Evolutionary conservation across 35 echinoderm and acorn worm species (phyloP), one percentile per base, ranked within the genome.

Genomic region (Eucidaris tribuloides): DNA sequence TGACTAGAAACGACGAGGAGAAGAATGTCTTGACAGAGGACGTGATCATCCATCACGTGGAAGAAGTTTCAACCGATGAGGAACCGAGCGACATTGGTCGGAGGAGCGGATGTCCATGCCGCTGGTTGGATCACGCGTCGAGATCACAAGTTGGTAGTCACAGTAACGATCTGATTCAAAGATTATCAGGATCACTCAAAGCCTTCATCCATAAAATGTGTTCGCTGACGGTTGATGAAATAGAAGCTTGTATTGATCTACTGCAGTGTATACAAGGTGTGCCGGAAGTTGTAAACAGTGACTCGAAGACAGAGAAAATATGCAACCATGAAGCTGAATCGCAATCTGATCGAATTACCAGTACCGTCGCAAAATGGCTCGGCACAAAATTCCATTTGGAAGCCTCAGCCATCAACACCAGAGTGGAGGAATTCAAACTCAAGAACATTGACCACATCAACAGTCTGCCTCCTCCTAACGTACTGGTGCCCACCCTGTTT

Each of bases 361-460:
- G 22, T 5, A 37, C 45, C 38, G 54, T 60, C 5, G 38, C 50
- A 23, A 35, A 42, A 17, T 82, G 80, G 80, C 80, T 82, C 17
- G 80, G 80, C 7, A 6, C 22, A 22, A 60, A 60, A 22, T 82
- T 82, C 38, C 34, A 82, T 39, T 17, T 7, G 0, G 58, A 60
- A 42, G 36, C 29, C 0, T 39, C 30, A 13, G 18, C 54, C 27
- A 60, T 82, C 37, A 82, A 57, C 25, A 45, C 60, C 6, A 60
- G 56, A 24, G 80, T 82, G 1, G 80, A 65, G 50, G 56, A 57
- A 23, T 82, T 82, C 80, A 82, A 82, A 41, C 50, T 35, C 7
- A 62, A 31, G 33, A 58, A 82, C 54, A 82, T 82, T 28, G 58
- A 61, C 27, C 58, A 61, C 32, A 82, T 82, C 37, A 61, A 64